These are phyloP conservation scores for Lasioglossum baleicum DNA, from an alignment of 1,140 invertebrate genomes.

Conservation along the genomic window DNA sequence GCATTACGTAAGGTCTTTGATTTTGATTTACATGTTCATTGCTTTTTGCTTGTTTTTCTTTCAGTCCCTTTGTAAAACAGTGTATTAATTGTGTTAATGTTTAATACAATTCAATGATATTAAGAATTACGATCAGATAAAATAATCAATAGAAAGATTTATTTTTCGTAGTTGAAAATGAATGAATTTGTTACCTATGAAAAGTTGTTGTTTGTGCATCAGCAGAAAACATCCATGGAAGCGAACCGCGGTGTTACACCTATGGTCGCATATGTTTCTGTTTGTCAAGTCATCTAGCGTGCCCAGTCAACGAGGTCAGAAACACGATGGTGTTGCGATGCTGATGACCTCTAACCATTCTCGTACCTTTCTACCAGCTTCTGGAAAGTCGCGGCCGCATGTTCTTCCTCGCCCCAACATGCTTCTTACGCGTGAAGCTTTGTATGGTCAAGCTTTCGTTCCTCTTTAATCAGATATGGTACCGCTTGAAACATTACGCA, in stretches of 20 bases:
- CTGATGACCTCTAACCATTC: slow-evolving; percentile 66
- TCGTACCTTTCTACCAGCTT: slow-evolving; percentile 47
- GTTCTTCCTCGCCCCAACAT: slow-evolving; percentile 26
- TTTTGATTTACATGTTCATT: too few species aligned
- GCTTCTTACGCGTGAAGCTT: slow-evolving; percentile 8
- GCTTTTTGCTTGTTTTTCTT: too few species aligned
- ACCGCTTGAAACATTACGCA: not conserved
- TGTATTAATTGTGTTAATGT: too few species aligned
- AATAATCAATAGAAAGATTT: too few species aligned
- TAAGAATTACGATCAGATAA: too few species aligned
- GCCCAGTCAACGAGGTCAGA: slow-evolving; percentile 65
- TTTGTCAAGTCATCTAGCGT: slow-evolving; percentile 69
- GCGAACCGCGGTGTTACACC: not conserved
- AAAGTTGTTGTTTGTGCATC: not conserved
- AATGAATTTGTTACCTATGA: not conserved
- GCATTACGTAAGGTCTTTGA: too few species aligned
- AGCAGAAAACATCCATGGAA: not conserved
- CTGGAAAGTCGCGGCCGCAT: slow-evolving; percentile 52
- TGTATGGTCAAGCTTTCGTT: not conserved
- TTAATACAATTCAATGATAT: too few species aligned
- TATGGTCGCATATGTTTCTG: slow-evolving; percentile 42
- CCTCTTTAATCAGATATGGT: not conserved
- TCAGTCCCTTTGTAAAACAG: too few species aligned
- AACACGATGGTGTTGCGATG: slow-evolving; percentile 71
- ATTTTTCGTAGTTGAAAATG: too few species aligned